phyloP scores from a whole-genome alignment of 2,888 invertebrate species.

The Saturnia japonica region DNA sequence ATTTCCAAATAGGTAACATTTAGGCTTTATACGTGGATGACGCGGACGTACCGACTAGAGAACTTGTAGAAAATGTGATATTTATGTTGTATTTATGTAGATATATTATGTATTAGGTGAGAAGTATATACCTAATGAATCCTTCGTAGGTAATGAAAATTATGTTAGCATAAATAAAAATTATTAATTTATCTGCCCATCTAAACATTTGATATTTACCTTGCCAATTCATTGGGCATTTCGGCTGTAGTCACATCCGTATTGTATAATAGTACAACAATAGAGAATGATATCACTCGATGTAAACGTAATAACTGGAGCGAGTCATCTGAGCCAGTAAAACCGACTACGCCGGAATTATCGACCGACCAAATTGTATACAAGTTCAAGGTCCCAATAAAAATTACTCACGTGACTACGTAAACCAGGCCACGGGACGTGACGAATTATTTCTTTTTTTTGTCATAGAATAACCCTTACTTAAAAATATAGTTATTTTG shows the following conservation, averaged over 20 bases:
- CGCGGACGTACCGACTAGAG: too few species aligned
- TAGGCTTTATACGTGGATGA: too few species aligned
- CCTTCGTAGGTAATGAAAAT: too few species aligned
- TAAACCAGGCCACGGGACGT: slow-evolving; percentile 51
- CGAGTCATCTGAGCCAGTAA: slow-evolving; percentile 52
- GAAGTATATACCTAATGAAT: too few species aligned
- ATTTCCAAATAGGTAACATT: too few species aligned
- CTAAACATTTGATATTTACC: slow-evolving; percentile 1
- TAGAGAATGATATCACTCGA: slow-evolving; percentile 60
- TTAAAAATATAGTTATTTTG: slow-evolving; percentile 1
- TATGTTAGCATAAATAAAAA: neutral
- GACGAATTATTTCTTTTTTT: slow-evolving; percentile 37
- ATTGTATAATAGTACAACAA: slow-evolving; percentile 35
- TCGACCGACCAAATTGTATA: slow-evolving; percentile 75
- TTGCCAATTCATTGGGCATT: slow-evolving; percentile 19
- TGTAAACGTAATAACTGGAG: slow-evolving; percentile 49
- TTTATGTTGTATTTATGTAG: too few species aligned
- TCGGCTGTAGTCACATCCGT: slow-evolving; percentile 21
- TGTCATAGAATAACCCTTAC: neutral
- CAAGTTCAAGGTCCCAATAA: slow-evolving; percentile 80
- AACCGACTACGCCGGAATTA: slow-evolving; percentile 61
- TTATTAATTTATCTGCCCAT: neutral
- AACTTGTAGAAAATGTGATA: too few species aligned
- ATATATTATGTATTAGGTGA: too few species aligned
- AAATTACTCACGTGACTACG: slow-evolving; percentile 64